A percentile compares a stretch with the other conserved stretches of the same genome.
phyloP scores from a whole-genome alignment of 2,113 vertebrate genomes.

The Phaethon lepturus region DNA sequence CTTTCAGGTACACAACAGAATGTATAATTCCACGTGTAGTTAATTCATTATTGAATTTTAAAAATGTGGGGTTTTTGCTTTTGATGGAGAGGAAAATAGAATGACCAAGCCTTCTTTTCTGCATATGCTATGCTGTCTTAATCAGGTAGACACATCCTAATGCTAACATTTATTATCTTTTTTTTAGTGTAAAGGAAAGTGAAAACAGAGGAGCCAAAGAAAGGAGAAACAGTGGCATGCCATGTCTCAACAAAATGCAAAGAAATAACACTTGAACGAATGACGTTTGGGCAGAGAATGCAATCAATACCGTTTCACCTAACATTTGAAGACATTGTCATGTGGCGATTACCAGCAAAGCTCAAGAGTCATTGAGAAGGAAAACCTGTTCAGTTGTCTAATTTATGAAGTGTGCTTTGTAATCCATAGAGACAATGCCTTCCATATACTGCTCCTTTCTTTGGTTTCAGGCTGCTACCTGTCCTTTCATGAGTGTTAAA shows the following conservation, averaged over 20 bases:
- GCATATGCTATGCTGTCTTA: not conserved
- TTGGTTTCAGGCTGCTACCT: not conserved
- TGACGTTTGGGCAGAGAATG: not conserved
- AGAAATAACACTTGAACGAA: not conserved
- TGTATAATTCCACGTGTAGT: accelerated
- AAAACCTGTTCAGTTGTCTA: not conserved
- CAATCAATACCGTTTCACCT: not conserved
- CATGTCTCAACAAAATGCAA: not conserved
- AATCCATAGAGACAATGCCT: not conserved
- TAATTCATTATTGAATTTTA: not conserved
- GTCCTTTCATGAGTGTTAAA: not conserved
- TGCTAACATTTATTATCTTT: not conserved
- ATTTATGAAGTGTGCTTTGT: not conserved
- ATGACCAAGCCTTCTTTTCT: not conserved
- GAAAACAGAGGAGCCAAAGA: not conserved
- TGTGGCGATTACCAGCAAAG: not conserved
- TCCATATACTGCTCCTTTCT: not conserved
- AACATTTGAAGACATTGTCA: not conserved
- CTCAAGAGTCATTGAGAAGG: not conserved
- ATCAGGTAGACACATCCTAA: not conserved
- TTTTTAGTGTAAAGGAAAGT: not conserved
- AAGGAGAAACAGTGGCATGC: not conserved
- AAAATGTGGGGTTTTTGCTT: accelerated
- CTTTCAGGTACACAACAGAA: not conserved
- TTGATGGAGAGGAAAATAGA: not conserved